These are phyloP conservation scores for Scaptomyza parva DNA, from an alignment of 2,888 invertebrate genomes.

Conservation along the genomic window DNA sequence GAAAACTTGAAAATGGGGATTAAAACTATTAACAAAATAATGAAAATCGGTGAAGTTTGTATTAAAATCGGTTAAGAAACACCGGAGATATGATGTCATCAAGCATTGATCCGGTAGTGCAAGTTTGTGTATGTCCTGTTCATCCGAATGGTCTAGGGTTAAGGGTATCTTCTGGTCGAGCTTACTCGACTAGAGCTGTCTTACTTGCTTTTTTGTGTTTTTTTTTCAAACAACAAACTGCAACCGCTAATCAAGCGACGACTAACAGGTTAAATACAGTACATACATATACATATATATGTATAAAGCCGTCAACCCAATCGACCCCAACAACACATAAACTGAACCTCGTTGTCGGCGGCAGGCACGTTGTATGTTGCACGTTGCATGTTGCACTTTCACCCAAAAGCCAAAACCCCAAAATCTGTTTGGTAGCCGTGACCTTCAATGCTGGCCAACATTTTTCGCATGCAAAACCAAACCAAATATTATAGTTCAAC, in stretches of 20 bases:
- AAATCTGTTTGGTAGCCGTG: conserved; percentile 13
- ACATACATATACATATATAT: neutral
- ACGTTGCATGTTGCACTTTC: conserved; percentile 20
- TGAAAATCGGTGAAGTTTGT: too few relatives aligned
- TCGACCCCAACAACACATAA: neutral
- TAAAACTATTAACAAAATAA: too few relatives aligned
- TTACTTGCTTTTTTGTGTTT: too few relatives aligned
- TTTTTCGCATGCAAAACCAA: neutral
- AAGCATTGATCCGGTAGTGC: too few relatives aligned
- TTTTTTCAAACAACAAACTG: conserved; percentile 74
- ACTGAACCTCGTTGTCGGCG: conserved; percentile 1
- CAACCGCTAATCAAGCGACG: conserved; percentile 82
- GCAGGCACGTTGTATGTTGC: neutral
- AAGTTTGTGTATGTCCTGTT: too few relatives aligned
- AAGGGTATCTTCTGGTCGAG: too few relatives aligned
- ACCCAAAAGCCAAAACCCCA: conserved; percentile 19
- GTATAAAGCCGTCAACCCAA: neutral
- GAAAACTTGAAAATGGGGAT: too few relatives aligned
- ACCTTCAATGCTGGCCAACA: conserved; percentile 26
- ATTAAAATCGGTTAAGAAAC: too few relatives aligned
- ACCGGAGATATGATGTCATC: too few relatives aligned
- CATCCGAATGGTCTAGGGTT: too few relatives aligned
- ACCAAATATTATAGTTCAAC: neutral
- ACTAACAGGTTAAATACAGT: conserved; percentile 13
- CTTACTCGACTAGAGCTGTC: too few relatives aligned